Base-by-base conservation (phyloP, 2,888 invertebrate species). In the Diadegma fenestrale region DNA sequence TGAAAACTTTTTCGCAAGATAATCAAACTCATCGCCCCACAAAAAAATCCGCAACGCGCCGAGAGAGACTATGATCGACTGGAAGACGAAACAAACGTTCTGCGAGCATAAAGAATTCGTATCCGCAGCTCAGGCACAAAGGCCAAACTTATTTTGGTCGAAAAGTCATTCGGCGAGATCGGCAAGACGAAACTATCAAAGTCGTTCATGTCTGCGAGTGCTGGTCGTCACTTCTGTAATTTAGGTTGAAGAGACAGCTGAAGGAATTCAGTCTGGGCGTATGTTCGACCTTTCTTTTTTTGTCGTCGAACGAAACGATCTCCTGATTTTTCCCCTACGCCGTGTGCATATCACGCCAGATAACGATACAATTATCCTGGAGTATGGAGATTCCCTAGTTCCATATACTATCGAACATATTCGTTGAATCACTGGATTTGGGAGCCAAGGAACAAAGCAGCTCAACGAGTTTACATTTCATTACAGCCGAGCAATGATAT, bases 171-270 rank as follows among this genome's bases (percentile, higher is more conserved):
- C 33, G 45, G 37, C 61, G 48, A 48, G 48, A 64, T 64, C 33
- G 63, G 48, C 33, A 64, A 79, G 17, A 64, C 51, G 33, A 41
- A 64, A 80, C 80, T 80, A 80, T 80, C 41, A 72, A 64, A 80
- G 80, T 26, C 72, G 26, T 80, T 80, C 48, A 48, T 80, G 58
- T 48, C 51, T 41, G 26, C 63, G 63, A 64, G 71, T 43, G 37
- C 37, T 37, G 37, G 41, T 64, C 71, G 63, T 80, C 54, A 63
- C 72, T 64, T 43, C 51, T 69, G 69, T 80, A 80, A 72, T 72
- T 71, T 71, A 64, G 51, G 51, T 61, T 51, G 30, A 43, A 45
- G 41, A 64, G 80, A 41, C 64, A 51, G 63, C 19, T n/a, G 41
- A 48, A 41, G 64, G 72, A 72, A 54, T 71, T n/a, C 48, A n/a